phyloP scores from a whole-genome alignment of 2,797 vertebrate species.

The Acrocephalus scirpaceus region DNA sequence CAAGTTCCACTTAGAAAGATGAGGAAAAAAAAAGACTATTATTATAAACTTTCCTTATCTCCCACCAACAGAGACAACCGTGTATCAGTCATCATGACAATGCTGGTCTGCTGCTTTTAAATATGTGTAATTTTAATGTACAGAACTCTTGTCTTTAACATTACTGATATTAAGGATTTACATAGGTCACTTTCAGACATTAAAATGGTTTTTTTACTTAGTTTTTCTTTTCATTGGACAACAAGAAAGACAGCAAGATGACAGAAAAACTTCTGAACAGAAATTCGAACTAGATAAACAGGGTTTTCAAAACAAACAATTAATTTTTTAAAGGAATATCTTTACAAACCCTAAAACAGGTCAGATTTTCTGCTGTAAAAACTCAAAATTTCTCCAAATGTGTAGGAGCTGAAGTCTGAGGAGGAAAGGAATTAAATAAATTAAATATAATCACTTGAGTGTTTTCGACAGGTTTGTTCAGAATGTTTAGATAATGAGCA shows the following conservation, averaged over 20 bases:
- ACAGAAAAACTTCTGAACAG: neutral
- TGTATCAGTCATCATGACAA: neutral
- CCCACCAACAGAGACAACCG: neutral
- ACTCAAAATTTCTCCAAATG: neutral
- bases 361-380: neutral
- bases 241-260: neutral
- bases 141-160: neutral
- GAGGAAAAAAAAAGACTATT: neutral
- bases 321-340: neutral
- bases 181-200: neutral
- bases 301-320: neutral
- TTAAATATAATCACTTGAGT: neutral
- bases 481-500: neutral
- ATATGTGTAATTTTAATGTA: neutral
- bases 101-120: neutral
- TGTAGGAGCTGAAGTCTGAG: neutral
- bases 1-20: neutral
- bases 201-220: neutral
- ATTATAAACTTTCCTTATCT: neutral
- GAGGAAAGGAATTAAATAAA: neutral
- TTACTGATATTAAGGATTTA: neutral
- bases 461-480: neutral
- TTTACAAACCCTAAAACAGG: neutral
- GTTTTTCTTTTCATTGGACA: neutral
- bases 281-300: neutral